Base-by-base conservation (phyloP, 2,888 invertebrate species). In the Melanophora roralis region DNA sequence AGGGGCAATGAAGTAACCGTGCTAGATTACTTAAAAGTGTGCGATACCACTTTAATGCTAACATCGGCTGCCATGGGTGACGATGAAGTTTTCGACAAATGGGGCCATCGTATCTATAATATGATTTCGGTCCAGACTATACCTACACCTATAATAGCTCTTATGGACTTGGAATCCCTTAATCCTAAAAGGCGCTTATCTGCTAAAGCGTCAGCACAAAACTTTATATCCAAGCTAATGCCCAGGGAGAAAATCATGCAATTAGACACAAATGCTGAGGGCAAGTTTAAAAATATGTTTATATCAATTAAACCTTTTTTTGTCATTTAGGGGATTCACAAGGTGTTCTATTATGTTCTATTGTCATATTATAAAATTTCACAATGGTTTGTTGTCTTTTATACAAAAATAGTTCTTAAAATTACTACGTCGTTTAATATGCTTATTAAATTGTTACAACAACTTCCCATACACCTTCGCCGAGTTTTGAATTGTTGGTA, bases 11-110 rank as follows among this genome's bases (percentile, higher is more conserved):
- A 90, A 71, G 45, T 89, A 0, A 67, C 85, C 8, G 86, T 87
- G 0, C 89, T 97, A 69, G 97, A 97, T 91, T 92, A 94, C n/a
- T 90, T 95, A 0, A 97, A 97, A 92, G 93, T 97, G 6, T 94
- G 96, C 23, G 97, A 98, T 87, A 95, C 95, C 1, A 92, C 96
- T 1, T 86, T 98, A 3, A 93, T 97, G 87, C 89, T 98, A 8
- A 92, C 95, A 49, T 95, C 96, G 0, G 94, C 95, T 0, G 88
- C 89, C 76, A 88, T 88, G 82, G 92, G 92, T 9, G 90, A 93
- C 67, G 92, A 94, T 82, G 93, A 94, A 81, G 91, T 94, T 1
- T 92, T 96, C 49, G 96, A 97, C 87, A 92, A 93, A 78, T 95
- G 94, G 93, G 97, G 96, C 0, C 93, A 94, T 83, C 93, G 93